Base-by-base conservation (phyloP, 2,113 vertebrate species). In the Megaleporinus macrocephalus region DNA sequence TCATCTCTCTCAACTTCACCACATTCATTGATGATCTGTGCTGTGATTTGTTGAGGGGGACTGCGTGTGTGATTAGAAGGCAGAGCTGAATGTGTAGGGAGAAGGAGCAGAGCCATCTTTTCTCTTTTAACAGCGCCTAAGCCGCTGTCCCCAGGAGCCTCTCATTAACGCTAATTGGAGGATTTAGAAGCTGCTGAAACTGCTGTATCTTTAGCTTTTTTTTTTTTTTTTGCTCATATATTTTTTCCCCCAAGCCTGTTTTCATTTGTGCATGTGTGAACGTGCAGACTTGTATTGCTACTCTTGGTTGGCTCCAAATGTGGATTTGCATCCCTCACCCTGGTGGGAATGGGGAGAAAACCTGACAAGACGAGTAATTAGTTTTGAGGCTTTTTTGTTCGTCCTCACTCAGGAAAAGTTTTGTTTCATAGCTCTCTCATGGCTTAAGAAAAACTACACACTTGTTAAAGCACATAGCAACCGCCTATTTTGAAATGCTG, bases 161-260 rank as follows among this genome's bases (percentile, higher is more conserved):
- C 27, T 2, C 62, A 74, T 77, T 33, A 78, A 63, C 75, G 76
- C 82, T 87, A 88, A 80, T 80, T 89, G 88, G 75, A n/a, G 80
- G 69, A 83, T 87, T 77, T 86, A 84, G 77, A 78, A 79, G 61
- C 53, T 18, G 33, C 83, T 44, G 41, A 81, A 87, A 84, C 62
- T 12, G 82, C 76, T 59, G 51, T 33, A 53, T 66, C 73, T 80
- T 63, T 53, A 62, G 51, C n/a, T 62, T 10, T 59, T 36, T 61
- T 36, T 71, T 57, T 62, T 10, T 59, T 36, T 61, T 36, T 71
- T 57, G 66, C 24, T 57, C 7, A 44, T 59, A 57, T 51, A 57
- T 57, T 36, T 44, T 47, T 55, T 80, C 62, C 18, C n/a, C 66
- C 12, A 9, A 80, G 33, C 53, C 51, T 20, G 41, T 78, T 65